Percentiles rank a stretch among this genome's conserved stretches.
Conservation (phyloP, 2,888 invertebrate species). For the Acheta domesticus region DNA sequence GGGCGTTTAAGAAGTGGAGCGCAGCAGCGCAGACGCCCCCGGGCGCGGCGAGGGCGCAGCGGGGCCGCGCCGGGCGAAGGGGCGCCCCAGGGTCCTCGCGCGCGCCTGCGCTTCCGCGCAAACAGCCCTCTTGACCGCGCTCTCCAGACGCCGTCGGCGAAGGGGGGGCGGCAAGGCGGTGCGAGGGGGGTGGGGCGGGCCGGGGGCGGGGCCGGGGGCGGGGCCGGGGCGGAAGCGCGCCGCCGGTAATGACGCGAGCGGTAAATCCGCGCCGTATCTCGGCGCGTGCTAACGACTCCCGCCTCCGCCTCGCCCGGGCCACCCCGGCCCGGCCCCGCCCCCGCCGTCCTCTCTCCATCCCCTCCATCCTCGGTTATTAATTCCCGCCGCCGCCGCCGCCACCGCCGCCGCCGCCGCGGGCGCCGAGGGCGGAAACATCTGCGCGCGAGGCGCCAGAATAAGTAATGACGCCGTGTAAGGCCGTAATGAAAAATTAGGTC, state of each 20-base stretch:
- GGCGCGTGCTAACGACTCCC: conserved; percentile 11
- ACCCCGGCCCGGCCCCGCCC: not conserved
- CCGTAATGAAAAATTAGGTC: conserved; percentile 38
- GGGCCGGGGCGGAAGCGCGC: conserved; percentile 8
- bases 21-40: too few species aligned
- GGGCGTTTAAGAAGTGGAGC: too few species aligned
- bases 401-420: not conserved
- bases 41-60: too few species aligned
- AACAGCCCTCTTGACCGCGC: not conserved
- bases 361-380: not conserved
- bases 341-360: not conserved
- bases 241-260: conserved; percentile 7
- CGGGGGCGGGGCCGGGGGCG: not conserved
- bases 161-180: not conserved
- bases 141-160: not conserved
- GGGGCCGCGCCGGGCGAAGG: too few species aligned
- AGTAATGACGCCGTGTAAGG: conserved; percentile 35
- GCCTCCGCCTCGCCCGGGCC: not conserved
- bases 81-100: too few species aligned
- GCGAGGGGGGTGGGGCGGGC: too few species aligned
- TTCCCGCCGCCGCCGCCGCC: not conserved
- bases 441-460: conserved; percentile 32
- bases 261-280: conserved; percentile 18
- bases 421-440: conserved; percentile 3
- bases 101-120: not conserved